Evolutionary conservation across 2,888 invertebrate species (phyloP), one percentile per base, ranked within the genome.

Genomic region (Lepidochitona cinerea): DNA sequence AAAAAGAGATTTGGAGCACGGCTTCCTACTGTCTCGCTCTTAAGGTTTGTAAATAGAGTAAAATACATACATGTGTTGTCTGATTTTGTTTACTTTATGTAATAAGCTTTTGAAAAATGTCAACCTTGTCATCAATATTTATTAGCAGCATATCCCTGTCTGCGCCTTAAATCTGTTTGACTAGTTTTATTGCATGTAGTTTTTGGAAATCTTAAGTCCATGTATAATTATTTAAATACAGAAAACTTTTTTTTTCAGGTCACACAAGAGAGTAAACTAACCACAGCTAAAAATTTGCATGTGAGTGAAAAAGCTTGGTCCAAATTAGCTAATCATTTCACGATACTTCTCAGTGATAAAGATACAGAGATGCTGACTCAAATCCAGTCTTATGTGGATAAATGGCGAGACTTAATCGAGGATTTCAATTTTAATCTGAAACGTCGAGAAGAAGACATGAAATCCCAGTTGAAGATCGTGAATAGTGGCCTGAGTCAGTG

Each of bases 11-110:
- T 32, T 91, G 91, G 91, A 89, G 89, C 74, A 87, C 85, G 14
- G 89, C 90, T 23, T 86, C 90, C 14, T 90, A 90, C 79, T 85
- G 88, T 76, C 83, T 90, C 14, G 90, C 90, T 35, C 82, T 90
- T 37, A 90, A 90, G 88, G 90, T 90, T 73, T 49, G 53, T 9
- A 23, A 9, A 23, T 54, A 54, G 59, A n/a, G n/a, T n/a, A n/a
- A n/a, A n/a, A n/a, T n/a, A n/a, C n/a, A n/a, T n/a, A n/a, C n/a
- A n/a, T n/a, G n/a, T n/a, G n/a, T n/a, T n/a, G n/a, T n/a, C n/a
- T n/a, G n/a, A n/a, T n/a, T n/a, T n/a, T n/a, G n/a, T n/a, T n/a
- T n/a, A n/a, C n/a, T n/a, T n/a, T n/a, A n/a, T n/a, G n/a, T n/a
- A n/a, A n/a, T n/a, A n/a, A n/a, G n/a, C n/a, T n/a, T n/a, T n/a